Evolutionary conservation across 2,888 invertebrate species (phyloP).

Genomic region (Colletes collaris): DNA sequence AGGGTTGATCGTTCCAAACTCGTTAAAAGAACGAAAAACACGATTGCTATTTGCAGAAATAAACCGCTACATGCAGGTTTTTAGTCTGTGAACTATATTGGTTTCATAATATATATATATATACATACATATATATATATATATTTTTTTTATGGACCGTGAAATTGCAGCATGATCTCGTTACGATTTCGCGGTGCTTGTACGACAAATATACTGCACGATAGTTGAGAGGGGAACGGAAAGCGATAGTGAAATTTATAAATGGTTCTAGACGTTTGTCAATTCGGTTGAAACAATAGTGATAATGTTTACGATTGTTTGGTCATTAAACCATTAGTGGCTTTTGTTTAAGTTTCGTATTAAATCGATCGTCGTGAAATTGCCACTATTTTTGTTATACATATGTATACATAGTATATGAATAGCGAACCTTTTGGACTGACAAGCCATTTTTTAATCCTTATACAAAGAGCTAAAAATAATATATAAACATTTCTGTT

Average conservation of each 20-base stretch:
- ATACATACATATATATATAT: no score
- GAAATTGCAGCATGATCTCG: not conserved
- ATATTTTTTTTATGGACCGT: not conserved
- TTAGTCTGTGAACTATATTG: not conserved
- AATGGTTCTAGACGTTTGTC: not conserved
- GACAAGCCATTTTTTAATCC: constrained; percentile 13
- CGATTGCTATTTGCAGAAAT: not conserved
- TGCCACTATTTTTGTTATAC: not conserved
- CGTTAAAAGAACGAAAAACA: not conserved
- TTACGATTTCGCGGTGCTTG: not conserved
- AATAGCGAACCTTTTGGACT: not conserved
- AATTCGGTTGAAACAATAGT: not conserved
- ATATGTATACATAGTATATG: no score
- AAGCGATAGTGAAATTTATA: not conserved
- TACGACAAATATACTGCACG: not conserved
- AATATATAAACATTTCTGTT: not conserved
- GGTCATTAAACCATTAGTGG: constrained; percentile 1
- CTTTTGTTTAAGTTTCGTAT: not conserved
- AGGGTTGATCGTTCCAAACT: constrained; percentile 86
- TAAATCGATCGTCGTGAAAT: not conserved
- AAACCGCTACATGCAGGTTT: constrained; percentile 7
- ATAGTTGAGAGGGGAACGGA: not conserved
- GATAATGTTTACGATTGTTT: not conserved
- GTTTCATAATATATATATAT: not conserved
- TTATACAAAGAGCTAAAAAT: not conserved